These are phyloP conservation scores for Oreochromis mossambicus DNA, from an alignment of 2,797 vertebrate species.

Conservation along the genomic window DNA sequence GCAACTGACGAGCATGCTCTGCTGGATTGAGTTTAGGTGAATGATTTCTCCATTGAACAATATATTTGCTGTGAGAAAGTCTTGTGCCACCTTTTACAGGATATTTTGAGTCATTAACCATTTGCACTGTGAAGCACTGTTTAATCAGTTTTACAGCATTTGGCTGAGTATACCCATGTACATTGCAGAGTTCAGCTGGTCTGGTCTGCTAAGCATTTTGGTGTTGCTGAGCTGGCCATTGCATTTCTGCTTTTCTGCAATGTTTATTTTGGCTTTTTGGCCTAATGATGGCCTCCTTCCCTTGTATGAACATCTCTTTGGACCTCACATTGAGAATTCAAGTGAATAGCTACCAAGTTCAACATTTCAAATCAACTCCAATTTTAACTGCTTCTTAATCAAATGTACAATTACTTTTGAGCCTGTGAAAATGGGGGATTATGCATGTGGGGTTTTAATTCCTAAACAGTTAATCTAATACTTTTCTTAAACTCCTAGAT, in stretches of 20 bases:
- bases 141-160: neutral
- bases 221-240: neutral
- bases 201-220: neutral
- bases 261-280: neutral
- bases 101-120: neutral
- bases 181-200: neutral
- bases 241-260: neutral
- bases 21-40: neutral
- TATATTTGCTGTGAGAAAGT: neutral
- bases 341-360: neutral
- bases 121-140: neutral
- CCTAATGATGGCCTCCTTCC: neutral
- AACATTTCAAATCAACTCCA: neutral
- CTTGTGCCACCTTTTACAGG: accelerated
- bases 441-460: neutral
- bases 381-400: neutral
- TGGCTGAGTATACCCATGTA: neutral
- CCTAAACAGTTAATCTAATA: neutral
- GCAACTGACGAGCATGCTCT: neutral
- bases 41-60: neutral
- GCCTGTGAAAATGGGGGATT: neutral
- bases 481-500: neutral
- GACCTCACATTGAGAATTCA: neutral
- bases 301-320: neutral
- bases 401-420: neutral